Evolutionary conservation across 2,888 invertebrate genomes (phyloP).

Genomic region (Nephrotoma flavescens): DNA sequence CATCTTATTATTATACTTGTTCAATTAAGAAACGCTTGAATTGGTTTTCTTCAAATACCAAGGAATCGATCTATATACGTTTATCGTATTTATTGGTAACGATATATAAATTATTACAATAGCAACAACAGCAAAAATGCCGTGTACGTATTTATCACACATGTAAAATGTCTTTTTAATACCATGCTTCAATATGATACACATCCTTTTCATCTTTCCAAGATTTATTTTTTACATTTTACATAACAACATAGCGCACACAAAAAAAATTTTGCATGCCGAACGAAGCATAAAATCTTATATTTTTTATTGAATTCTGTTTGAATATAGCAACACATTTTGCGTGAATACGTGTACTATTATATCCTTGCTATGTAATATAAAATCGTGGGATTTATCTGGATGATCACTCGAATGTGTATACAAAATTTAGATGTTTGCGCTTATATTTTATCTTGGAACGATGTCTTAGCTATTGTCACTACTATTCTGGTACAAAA

Average conservation of each 20-base stretch:
- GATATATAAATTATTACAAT: neutral
- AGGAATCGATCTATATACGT: neutral
- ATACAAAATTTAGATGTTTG: no score
- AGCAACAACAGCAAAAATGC: neutral
- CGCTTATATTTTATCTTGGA: no score
- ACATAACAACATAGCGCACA: neutral
- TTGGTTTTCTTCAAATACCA: neutral
- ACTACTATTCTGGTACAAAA: neutral
- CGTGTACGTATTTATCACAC: neutral
- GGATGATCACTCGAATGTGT: neutral
- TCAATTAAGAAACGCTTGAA: neutral
- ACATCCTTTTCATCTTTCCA: neutral
- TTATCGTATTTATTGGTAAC: neutral
- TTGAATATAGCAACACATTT: neutral
- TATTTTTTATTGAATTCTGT: neutral
- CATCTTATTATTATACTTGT: neutral
- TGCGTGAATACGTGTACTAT: neutral
- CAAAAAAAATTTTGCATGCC: neutral
- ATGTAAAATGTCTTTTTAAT: neutral
- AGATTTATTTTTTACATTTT: neutral
- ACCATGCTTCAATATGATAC: neutral
- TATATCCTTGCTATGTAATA: neutral
- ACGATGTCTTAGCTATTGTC: neutral
- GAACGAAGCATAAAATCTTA: neutral
- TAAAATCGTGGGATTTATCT: neutral